Conservation (phyloP, 1,140 invertebrate species). For the Limonius californicus region DNA sequence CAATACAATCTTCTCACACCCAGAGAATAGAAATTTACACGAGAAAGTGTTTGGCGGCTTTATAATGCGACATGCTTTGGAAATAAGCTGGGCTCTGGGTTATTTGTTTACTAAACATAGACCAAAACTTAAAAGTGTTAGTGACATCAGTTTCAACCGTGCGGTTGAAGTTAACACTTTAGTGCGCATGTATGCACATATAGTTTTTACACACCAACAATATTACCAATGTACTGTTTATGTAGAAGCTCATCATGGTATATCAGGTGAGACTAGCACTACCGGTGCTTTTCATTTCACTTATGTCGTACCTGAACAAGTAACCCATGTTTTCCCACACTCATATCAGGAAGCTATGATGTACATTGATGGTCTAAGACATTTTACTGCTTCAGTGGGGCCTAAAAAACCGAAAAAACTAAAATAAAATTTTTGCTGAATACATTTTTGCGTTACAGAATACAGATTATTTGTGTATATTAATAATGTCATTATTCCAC, state of each 20-base stretch:
- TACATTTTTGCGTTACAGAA: too few species aligned
- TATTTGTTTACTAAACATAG: conserved; percentile 35
- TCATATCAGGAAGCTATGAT: conserved; percentile 74
- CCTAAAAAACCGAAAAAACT: too few species aligned
- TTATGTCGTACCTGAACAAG: conserved; percentile 47
- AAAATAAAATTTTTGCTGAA: too few species aligned
- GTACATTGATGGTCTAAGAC: conserved; percentile 69
- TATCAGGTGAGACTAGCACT: not conserved
- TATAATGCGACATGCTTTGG: conserved; percentile 72
- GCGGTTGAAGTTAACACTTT: conserved; percentile 53
- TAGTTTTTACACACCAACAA: conserved; percentile 63
- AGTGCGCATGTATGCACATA: conserved; percentile 64
- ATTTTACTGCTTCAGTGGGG: conserved; percentile 51
- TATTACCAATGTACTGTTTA: conserved; percentile 63
- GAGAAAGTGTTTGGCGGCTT: conserved; percentile 82
- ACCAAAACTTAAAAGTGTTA: not conserved
- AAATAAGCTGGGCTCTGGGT: conserved; percentile 67
- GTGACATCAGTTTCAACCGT: not conserved
- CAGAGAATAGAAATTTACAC: conserved; percentile 71
- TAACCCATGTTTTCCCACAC: conserved; percentile 60
- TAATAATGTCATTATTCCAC: too few species aligned
- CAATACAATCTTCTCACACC: conserved; percentile 63
- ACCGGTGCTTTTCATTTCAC: not conserved
- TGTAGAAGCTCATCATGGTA: conserved; percentile 60
- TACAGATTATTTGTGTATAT: too few species aligned